A percentile compares a stretch with the other conserved stretches of the same genome.
Conservation (phyloP, 2,113 vertebrate genomes). For the Gila orcuttii region DNA sequence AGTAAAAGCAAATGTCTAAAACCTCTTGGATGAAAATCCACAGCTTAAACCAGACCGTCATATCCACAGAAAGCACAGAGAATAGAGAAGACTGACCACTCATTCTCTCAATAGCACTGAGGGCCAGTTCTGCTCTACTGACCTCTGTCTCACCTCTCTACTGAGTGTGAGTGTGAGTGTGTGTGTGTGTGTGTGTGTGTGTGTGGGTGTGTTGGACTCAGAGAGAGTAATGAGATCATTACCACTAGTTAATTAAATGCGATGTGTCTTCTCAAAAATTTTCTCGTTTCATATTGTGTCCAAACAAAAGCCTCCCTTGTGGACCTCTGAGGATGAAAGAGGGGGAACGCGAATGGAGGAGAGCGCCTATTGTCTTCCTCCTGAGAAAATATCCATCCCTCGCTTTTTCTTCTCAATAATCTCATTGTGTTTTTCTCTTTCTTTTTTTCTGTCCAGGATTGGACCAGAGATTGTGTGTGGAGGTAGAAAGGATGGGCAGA, state of each 20-base stretch:
- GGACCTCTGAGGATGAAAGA: conserved; percentile 71
- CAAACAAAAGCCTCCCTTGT: conserved; percentile 78
- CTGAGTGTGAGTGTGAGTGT: conserved; percentile 24
- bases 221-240: conserved; percentile 79
- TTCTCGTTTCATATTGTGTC: conserved; percentile 72
- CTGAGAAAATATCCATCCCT: conserved; percentile 76
- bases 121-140: conserved; percentile 49
- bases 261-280: conserved; percentile 75
- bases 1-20: conserved; percentile 32
- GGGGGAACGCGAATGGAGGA: conserved; percentile 71
- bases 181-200: conserved; percentile 18
- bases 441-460: conserved; percentile 5
- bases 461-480: conserved; percentile 22
- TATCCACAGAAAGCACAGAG: neutral
- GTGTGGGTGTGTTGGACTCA: conserved; percentile 33
- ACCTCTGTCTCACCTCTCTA: conserved; percentile 50
- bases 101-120: conserved; percentile 20
- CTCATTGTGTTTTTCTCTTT: conserved; percentile 65
- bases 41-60: neutral
- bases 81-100: conserved; percentile 2
- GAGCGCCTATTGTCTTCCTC: conserved; percentile 74
- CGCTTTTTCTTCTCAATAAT: conserved; percentile 74
- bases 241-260: conserved; percentile 81
- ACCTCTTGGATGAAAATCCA: neutral
- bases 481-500: conserved; percentile 21